Conservation (phyloP, 2,113 vertebrate genomes). For the Notothenia coriiceps region DNA sequence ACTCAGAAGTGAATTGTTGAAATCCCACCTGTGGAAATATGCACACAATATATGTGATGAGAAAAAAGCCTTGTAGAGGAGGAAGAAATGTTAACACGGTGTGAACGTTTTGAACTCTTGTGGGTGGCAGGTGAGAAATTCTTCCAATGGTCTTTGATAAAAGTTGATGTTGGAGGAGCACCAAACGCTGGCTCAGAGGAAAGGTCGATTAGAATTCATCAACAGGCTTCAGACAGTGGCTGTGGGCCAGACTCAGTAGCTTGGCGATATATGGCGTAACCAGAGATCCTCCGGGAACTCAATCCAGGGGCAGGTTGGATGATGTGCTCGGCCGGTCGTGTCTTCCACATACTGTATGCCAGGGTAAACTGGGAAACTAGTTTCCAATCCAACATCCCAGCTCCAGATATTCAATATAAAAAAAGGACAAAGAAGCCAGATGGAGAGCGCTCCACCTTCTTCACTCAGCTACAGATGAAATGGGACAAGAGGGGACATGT, state of each 20-base stretch:
- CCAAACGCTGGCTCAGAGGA: conserved; percentile 21
- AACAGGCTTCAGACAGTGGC: conserved; percentile 54
- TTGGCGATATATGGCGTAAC: conserved; percentile 58
- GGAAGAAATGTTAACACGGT: conserved; percentile 4
- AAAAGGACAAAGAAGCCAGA: conserved; percentile 52
- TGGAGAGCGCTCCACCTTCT: conserved; percentile 40
- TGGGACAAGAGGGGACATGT: conserved; percentile 28
- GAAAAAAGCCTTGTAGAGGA: neutral
- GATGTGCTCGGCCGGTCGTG: conserved; percentile 74
- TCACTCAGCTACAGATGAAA: conserved; percentile 28
- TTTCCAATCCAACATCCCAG: conserved; percentile 47
- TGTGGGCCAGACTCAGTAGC: conserved; percentile 63
- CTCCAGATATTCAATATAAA: conserved; percentile 52
- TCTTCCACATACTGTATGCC: conserved; percentile 77
- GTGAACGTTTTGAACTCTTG: conserved; percentile 16
- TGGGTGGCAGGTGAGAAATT: conserved; percentile 25
- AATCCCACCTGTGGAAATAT: conserved; percentile 19
- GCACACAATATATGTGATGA: neutral
- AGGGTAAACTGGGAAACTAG: conserved; percentile 54
- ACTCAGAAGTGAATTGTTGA: neutral
- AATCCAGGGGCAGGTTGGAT: conserved; percentile 74
- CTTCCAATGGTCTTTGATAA: conserved; percentile 20
- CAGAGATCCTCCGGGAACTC: conserved; percentile 59
- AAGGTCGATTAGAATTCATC: conserved; percentile 65
- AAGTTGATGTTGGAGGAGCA: conserved; percentile 18